Base-by-base conservation (phyloP, 92 coral and sea anemone species). In the Anthopleura xanthogrammica region DNA sequence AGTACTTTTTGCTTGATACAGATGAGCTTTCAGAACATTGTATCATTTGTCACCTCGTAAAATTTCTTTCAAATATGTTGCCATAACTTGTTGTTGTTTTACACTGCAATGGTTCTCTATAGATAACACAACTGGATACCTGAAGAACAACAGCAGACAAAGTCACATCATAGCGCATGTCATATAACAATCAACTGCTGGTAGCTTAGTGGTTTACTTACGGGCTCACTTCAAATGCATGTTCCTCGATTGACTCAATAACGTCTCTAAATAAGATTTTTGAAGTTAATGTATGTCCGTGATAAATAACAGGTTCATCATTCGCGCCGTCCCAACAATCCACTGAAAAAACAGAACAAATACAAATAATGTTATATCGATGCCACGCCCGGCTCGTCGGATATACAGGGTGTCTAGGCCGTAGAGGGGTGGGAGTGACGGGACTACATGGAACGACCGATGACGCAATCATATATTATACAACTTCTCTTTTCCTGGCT, bases 241-340 rank as follows among this genome's bases (percentile, higher is more conserved):
- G 90, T 46, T 92, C 95, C 62, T 92, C 88, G 58, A 96, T 90
- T 64, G 98, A 86, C 77, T 95, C 93, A 50, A 96, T 72, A 76
- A 79, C 97, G 42, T 96, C 99, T 79, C 89, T 91, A 42, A 96
- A 96, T 74, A 90, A 75, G 82, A 96, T 96, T 83, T 94, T 96
- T 41, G 98, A 90, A 4, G 99, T 94, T 48, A 94, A 86, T 50
- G 99, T 96, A 85, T 93, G 92, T 42, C 99, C 99, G 82, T 96
- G 99, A 79, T 96, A 96, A 46, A 96, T 92, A 8, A 96, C 85
- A 0, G 99, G 99, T 77, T 96, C 99, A 52, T 94, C 99, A 50
- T 90, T 82, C 2, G 95, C 84, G 41, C 99, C 99, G 77, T 96
- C 99, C 99, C 99, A 96, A 74, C 99, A 96, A 81, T 96, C 99